These are phyloP conservation scores for Maconellicoccus hirsutus DNA, from an alignment of 1,140 invertebrate genomes.

Conservation along the genomic window DNA sequence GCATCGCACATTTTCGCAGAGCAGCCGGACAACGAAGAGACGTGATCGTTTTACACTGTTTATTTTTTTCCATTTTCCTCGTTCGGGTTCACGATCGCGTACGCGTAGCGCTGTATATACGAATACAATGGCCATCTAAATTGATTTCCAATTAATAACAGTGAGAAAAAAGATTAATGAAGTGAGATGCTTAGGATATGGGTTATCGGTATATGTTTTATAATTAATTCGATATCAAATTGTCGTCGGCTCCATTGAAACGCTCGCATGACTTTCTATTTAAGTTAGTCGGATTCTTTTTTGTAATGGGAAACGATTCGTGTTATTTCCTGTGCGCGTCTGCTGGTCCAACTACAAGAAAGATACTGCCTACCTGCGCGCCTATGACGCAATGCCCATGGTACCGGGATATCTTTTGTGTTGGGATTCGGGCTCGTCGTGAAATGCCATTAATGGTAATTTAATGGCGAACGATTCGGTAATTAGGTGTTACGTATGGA, in stretches of 20 bases:
- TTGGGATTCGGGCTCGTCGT: neutral
- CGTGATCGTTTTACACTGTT: neutral
- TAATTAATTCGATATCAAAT: neutral
- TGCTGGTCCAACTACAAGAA: no score
- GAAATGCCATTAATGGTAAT: neutral
- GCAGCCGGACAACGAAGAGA: neutral
- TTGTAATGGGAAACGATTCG: no score
- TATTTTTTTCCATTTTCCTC: neutral
- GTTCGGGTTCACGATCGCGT: neutral
- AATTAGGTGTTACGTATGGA: neutral
- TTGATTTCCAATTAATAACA: neutral
- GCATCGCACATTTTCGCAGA: neutral
- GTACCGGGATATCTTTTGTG: neutral
- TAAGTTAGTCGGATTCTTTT: no score
- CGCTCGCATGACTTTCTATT: neutral
- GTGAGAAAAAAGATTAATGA: neutral
- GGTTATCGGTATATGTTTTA: neutral
- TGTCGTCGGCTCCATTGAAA: neutral
- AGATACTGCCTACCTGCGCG: no score
- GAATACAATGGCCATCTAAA: neutral
- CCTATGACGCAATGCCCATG: neutral
- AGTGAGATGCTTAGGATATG: neutral
- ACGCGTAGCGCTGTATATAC: neutral
- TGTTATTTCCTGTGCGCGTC: no score
- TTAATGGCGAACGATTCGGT: neutral